Base-by-base conservation (phyloP, 2,797 vertebrate genomes). In the Nannoperca obscura region DNA sequence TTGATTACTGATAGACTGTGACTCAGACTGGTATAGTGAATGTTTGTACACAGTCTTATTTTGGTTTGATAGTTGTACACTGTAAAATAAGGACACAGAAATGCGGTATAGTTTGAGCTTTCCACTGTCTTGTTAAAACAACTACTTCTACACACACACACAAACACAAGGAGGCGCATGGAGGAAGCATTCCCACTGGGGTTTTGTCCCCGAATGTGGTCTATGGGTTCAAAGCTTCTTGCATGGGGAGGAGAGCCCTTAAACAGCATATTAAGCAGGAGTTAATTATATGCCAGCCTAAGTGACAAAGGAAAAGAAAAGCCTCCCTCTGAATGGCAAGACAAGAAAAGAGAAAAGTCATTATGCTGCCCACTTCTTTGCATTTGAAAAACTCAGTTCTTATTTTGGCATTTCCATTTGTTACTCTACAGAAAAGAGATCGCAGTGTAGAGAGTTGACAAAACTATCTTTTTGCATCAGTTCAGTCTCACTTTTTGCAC, bases 231-330 rank as follows among this genome's bases (percentile, higher is more conserved):
- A 95, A 95, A 96, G 95, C 90, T 89, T 87, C 89, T 92, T 74
- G 83, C 95, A 92, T 87, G 91, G 94, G 93, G 94, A 94, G 94
- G 89, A 93, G 93, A 94, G 90, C 90, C 89, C 93, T 94, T 95
- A 94, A 95, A 95, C 93, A 93, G 95, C 95, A 95, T 95, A 96
- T 96, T 96, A 96, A 96, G 93, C 93, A 95, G 93, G 92, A 95
- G 95, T 96, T 95, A 96, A 96, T 96, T 95, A 95, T 95, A 96
- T 93, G 94, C 95, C 93, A 94, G 94, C 89, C 92, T 91, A 87
- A 93, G 93, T 90, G 92, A 96, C 95, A 95, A 96, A 95, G 89
- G 91, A 75, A 89, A 91, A 94, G 93, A 94, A 94, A 94, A 92
- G 91, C 92, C 92, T 92, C 90, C 78, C 85, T 76, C 90, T 95